Evolutionary conservation across 1,140 invertebrate genomes (phyloP), one percentile per base, ranked within the genome.

Genomic region (Ostrea denselamellosa): DNA sequence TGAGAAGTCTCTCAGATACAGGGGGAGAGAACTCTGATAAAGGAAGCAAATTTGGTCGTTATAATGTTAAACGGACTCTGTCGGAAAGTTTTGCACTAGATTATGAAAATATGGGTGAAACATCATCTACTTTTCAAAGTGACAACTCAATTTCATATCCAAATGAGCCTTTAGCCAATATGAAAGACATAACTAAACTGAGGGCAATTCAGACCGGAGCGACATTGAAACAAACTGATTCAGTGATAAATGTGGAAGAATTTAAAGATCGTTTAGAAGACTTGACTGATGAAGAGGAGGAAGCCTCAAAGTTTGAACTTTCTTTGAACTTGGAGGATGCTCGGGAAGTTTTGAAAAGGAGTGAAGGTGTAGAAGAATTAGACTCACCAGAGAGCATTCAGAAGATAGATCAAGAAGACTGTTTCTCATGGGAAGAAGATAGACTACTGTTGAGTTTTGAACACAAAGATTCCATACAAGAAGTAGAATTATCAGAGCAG

Each of bases 401-500:
- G 54, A 91, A 93, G 58, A 94, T 94, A 51, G 94, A 94, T 85
- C 86, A 85, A 14, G 94, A 94, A 65, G 94, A 94, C 86, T 94
- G 93, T 88, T 94, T 94, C 81, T 93, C 91, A 0, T 94, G 94
- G 92, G 93, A 95, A 71, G 93, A 93, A 25, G 93, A 93, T 77
- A 91, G 91, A 52, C 65, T 94, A 17, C 90, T 93, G 44, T 86
- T 95, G n/a, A 88, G 91, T 10, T 91, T 94, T 58, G 90, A 93
- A 25, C 86, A 87, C 56, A 71, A 85, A 25, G 53, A 84, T 9
- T 77, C 68, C 25, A 77, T 52, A 52, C 82, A 14, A 86, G 68
- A 86, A 83, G 86, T 71, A 53, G 86, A 83, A 28, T 44, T 62
- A 68, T 34, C 28, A 14, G 52, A 77, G 10, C 44, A 86, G 19